phyloP scores from a whole-genome alignment of 2,888 invertebrate species.

The Pedicia rivosa region DNA sequence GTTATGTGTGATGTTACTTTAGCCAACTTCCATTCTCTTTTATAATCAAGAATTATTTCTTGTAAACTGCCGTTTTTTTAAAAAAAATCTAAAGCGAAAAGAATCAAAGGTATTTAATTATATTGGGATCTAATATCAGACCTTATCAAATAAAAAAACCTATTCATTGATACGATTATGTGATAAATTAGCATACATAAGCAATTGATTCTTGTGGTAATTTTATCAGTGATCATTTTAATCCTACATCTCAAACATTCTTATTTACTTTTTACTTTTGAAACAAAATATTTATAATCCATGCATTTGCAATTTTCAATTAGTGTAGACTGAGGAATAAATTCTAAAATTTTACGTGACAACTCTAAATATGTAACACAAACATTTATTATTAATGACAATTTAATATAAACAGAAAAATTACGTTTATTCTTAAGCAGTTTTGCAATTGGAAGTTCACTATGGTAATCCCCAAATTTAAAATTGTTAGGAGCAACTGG shows the following conservation, averaged over 20 bases:
- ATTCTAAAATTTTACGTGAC: constrained; percentile 61
- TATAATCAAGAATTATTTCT: constrained; percentile 59
- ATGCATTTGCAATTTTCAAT: constrained; percentile 75
- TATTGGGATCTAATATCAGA: constrained; percentile 4
- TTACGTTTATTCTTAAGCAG: constrained; percentile 33
- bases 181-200: constrained; percentile 92
- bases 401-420: constrained; percentile 31
- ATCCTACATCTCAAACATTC: constrained; percentile 83
- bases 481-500: constrained; percentile 49
- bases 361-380: constrained; percentile 44
- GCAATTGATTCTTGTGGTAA: constrained; percentile 82
- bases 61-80: constrained; percentile 40
- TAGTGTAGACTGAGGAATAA: constrained; percentile 45
- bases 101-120: background rate
- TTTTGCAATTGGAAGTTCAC: constrained; percentile 76
- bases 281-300: constrained; percentile 80
- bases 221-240: constrained; percentile 62
- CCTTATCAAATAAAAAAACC: constrained; percentile 91
- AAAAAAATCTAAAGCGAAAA: constrained; percentile 46
- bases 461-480: constrained; percentile 95
- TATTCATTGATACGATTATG: constrained; percentile 91
- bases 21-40: constrained; percentile 87
- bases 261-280: constrained; percentile 34
- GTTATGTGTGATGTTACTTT: too few species aligned
- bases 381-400: too few species aligned